These are phyloP conservation scores for Pygoscelis adeliae DNA, from an alignment of 2,113 vertebrate species.

Conservation along the genomic window DNA sequence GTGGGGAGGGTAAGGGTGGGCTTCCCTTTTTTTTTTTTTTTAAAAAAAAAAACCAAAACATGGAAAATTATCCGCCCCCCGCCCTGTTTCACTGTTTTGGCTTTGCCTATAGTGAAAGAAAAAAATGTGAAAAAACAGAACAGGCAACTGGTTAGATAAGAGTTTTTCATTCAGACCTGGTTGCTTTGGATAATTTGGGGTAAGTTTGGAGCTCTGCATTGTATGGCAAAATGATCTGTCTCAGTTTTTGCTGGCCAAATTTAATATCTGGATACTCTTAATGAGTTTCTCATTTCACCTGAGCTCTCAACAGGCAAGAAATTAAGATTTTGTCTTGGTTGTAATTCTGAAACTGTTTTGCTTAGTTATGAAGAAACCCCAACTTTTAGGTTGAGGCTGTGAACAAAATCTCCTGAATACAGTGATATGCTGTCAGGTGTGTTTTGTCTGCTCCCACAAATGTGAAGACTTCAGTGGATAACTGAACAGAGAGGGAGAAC, in stretches of 20 bases:
- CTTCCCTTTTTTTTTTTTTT: not conserved
- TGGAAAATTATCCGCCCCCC: not conserved
- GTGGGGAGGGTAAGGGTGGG: not conserved
- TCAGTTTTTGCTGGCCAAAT: not conserved
- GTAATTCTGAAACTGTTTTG: not conserved
- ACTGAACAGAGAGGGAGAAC: not conserved
- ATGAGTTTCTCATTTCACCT: not conserved
- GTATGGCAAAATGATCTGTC: not conserved
- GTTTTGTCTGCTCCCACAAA: not conserved
- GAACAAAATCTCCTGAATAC: not conserved
- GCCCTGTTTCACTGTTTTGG: not conserved
- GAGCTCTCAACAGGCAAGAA: not conserved
- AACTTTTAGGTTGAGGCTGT: not conserved
- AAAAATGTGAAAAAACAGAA: not conserved
- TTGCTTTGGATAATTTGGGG: not conserved
- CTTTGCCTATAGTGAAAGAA: not conserved
- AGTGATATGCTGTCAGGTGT: accelerated
- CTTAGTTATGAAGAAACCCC: not conserved
- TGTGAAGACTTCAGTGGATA: not conserved
- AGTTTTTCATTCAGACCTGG: not conserved
- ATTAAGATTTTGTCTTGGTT: not conserved
- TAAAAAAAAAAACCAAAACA: too few species aligned
- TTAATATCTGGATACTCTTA: not conserved
- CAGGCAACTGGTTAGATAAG: not conserved
- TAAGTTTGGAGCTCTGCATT: not conserved